Percentiles rank a stretch among this genome's conserved stretches.
These are phyloP conservation scores for Eucriotettix oculatus DNA, from an alignment of 2,888 invertebrate genomes.

Conservation along the genomic window DNA sequence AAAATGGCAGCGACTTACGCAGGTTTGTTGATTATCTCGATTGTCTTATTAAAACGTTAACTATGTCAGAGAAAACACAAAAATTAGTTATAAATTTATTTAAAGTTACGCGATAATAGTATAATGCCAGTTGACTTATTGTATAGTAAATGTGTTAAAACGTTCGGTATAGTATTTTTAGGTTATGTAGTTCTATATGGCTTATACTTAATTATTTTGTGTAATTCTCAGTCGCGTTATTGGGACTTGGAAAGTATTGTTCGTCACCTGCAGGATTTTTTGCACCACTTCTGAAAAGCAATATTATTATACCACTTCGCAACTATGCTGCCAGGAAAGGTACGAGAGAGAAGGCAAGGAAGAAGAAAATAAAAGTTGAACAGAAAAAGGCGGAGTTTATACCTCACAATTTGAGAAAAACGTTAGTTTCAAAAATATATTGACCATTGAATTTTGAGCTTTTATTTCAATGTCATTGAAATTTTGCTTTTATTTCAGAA, in stretches of 20 bases:
- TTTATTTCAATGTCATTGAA: neutral
- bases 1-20: neutral
- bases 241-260: no score
- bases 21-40: neutral
- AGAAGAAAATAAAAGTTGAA: slow-evolving; percentile 58
- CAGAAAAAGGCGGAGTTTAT: slow-evolving; percentile 58
- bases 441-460: neutral
- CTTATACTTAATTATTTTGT: no score
- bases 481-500: neutral
- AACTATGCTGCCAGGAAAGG: slow-evolving; percentile 67
- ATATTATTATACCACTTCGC: slow-evolving; percentile 9
- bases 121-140: no score
- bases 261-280: neutral
- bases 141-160: no score
- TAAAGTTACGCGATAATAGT: no score
- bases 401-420: slow-evolving; percentile 43
- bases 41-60: no score
- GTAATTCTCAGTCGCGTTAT: no score
- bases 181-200: no score
- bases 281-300: neutral
- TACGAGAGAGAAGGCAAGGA: slow-evolving; percentile 57
- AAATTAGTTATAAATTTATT: no score
- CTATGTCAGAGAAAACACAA: no score
- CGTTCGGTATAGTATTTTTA: no score
- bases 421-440: neutral